Evolutionary conservation across 2,888 invertebrate genomes (phyloP).

Genomic region (Tricholauxania praeusta): DNA sequence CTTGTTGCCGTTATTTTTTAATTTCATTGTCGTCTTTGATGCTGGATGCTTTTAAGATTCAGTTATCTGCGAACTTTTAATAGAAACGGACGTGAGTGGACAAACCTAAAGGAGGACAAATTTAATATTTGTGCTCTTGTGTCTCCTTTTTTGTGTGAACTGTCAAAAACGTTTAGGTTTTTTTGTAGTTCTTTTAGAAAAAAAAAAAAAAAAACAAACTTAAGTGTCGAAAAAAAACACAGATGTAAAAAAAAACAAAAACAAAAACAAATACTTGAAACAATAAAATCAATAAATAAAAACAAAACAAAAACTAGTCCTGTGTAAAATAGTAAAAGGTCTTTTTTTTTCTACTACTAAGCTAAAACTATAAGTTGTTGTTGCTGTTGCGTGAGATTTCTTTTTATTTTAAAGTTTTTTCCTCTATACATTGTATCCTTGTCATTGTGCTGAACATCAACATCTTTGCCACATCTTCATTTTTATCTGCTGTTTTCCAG

Average conservation of each 20-base stretch:
- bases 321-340: neutral
- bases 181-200: neutral
- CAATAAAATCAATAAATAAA: neutral
- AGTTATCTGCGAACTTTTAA: slow-evolving; percentile 65
- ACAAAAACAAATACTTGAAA: neutral
- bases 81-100: slow-evolving; percentile 60
- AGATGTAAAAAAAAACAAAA: neutral
- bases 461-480: neutral
- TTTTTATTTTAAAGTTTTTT: too few relatives aligned
- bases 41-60: slow-evolving; percentile 46
- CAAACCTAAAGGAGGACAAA: neutral
- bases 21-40: neutral
- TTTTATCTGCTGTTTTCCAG: neutral
- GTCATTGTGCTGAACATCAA: neutral
- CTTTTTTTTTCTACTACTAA: neutral
- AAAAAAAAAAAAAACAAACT: neutral
- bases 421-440: neutral
- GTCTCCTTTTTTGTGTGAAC: neutral
- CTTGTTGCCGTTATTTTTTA: too few relatives aligned
- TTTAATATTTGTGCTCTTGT: neutral
- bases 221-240: neutral
- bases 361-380: neutral
- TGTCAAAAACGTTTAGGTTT: neutral
- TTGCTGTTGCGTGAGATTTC: neutral
- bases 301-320: neutral